Base-by-base conservation (phyloP, 2,113 vertebrate species). In the Hemiscyllium ocellatum region DNA sequence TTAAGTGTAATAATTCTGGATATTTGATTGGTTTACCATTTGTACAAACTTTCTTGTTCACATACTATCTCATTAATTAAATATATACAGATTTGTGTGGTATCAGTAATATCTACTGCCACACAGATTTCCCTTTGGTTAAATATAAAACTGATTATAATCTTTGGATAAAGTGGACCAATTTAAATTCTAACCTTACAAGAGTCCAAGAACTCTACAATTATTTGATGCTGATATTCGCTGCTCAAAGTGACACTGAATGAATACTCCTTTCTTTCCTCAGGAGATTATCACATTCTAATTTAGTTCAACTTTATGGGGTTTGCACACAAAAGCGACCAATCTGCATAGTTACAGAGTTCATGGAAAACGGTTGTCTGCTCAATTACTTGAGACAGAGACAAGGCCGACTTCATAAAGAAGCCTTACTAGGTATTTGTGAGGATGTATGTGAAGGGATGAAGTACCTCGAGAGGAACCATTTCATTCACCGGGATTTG, bases 231-330 rank as follows among this genome's bases (percentile, higher is more conserved):
- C 52, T 33, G 29, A 5, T 4, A 70, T 50, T 8, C 26, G 12
- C 47, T 95, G 22, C 68, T 76, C 24, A 72, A 7, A 61, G 29
- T 61, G 52, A 90, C 13, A 90, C 50, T 90, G 61, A 89, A 90
- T 90, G 26, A 90, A 29, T 95, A 47, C 47, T 50, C 26, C 29
- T 70, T 94, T 95, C 42, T 20, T 95, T 96, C 90, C 95, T 93
- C 96, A 99, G 98, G 98, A 98, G 97, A 95, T 96, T 99, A 42
- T 98, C 98, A 95, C 98, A 99, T 85, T 97, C 98, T 0, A 98
- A 98, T 87, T 97, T 99, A 87, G 98, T 99, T 19, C 98, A 98
- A 97, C 98, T 99, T 96, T 99, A 99, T 0, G 98, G 98, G 0
- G 98, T 99, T 3, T 98, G 98, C n/a, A 96, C 97, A 29, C 97